Conservation (phyloP, 2,797 vertebrate genomes). For the Dicrostonyx torquatus region DNA sequence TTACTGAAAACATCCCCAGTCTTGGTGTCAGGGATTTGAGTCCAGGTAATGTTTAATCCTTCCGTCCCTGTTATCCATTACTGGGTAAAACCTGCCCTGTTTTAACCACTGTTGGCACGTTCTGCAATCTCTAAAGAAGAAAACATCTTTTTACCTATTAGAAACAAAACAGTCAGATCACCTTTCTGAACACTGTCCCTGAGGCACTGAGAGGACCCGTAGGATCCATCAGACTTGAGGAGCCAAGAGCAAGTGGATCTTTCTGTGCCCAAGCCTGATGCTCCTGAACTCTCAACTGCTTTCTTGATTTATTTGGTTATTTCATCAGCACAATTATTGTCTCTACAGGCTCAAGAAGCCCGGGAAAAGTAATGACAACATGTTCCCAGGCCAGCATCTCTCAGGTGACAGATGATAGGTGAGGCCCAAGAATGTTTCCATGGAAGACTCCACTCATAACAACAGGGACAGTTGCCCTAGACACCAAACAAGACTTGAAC, state of each 20-base stretch:
- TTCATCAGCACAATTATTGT: background rate
- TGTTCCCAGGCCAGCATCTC: background rate
- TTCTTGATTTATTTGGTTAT: background rate
- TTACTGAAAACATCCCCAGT: background rate
- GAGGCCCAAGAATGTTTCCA: background rate
- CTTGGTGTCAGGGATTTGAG: background rate
- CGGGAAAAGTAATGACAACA: background rate
- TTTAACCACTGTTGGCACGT: too few relatives aligned
- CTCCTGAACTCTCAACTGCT: background rate
- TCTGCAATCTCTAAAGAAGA: background rate
- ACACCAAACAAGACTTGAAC: background rate
- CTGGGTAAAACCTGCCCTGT: background rate
- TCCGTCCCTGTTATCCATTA: fast-evolving
- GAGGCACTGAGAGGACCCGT: fast-evolving
- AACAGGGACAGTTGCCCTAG: too few relatives aligned
- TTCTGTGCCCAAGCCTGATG: too few relatives aligned
- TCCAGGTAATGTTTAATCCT: background rate
- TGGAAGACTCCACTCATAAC: background rate
- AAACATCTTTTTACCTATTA: background rate
- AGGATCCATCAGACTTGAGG: too few relatives aligned
- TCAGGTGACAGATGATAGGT: background rate
- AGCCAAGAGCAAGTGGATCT: background rate
- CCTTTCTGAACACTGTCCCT: background rate
- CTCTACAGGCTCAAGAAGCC: fast-evolving
- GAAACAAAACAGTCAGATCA: background rate